Conservation (phyloP, 2,888 invertebrate genomes). For the Cordilura impudica region DNA sequence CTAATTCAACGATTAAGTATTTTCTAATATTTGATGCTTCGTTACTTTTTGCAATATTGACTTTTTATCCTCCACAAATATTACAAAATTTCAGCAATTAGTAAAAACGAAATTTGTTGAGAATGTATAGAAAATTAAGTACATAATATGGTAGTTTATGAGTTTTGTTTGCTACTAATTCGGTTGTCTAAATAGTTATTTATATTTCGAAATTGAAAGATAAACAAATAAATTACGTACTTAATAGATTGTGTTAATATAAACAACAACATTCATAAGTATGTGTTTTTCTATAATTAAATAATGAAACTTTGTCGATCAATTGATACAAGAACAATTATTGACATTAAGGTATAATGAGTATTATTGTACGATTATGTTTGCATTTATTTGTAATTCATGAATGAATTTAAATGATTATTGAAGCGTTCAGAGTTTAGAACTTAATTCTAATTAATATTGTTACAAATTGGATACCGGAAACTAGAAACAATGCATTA, state of each 20-base stretch:
- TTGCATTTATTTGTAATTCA: too few species aligned
- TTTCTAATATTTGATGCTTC: constrained; percentile 35
- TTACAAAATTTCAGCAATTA: background rate
- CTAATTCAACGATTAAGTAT: constrained; percentile 20
- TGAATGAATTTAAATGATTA: constrained; percentile 17
- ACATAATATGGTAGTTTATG: background rate
- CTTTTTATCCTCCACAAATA: background rate
- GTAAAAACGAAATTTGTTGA: background rate
- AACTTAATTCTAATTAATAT: constrained; percentile 16
- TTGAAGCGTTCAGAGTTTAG: constrained; percentile 2
- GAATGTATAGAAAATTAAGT: background rate
- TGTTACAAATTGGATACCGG: too few species aligned
- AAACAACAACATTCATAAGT: constrained; percentile 10
- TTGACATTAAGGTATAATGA: background rate
- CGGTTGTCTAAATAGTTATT: background rate
- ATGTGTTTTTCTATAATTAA: constrained; percentile 10
- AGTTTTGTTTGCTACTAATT: background rate
- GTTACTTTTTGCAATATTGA: constrained; percentile 7
- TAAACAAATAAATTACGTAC: constrained; percentile 35
- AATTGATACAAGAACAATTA: constrained; percentile 1
- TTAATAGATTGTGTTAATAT: constrained; percentile 12
- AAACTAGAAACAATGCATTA: too few species aligned
- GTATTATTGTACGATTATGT: background rate
- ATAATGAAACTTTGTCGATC: constrained; percentile 12
- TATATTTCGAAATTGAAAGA: constrained; percentile 16